A percentile compares a stretch with the other conserved stretches of the same genome.
Conservation (phyloP, 2,113 vertebrate genomes). For the Alligator mississippiensis region DNA sequence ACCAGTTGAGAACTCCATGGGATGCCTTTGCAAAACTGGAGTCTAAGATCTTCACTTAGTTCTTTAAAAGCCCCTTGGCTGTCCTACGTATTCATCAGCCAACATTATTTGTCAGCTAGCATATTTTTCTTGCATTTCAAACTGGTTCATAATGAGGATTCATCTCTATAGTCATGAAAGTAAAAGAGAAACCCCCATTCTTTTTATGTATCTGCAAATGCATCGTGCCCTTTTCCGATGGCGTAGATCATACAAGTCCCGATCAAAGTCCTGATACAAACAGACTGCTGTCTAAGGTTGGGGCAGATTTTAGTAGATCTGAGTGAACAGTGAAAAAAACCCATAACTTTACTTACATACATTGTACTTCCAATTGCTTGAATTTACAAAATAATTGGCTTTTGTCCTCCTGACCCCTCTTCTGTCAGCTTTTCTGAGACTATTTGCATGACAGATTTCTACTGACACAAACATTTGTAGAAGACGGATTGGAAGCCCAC, state of each 20-base stretch:
- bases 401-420: background rate
- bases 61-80: background rate
- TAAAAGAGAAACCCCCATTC: background rate
- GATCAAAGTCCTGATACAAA: background rate
- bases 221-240: background rate
- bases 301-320: background rate
- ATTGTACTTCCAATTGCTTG: background rate
- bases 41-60: background rate
- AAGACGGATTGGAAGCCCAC: background rate
- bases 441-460: background rate
- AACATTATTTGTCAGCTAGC: background rate
- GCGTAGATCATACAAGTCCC: background rate
- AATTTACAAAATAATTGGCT: background rate
- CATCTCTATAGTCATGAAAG: background rate
- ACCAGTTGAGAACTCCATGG: background rate
- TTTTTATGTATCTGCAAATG: background rate
- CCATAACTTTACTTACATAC: fast-evolving
- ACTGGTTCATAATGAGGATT: background rate
- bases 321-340: background rate
- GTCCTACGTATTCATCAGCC: background rate
- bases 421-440: background rate
- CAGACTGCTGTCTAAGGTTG: background rate
- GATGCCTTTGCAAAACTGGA: background rate
- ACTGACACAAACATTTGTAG: background rate
- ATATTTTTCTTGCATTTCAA: background rate